phyloP scores from a whole-genome alignment of 2,888 invertebrate species.

The Pterostichus niger region DNA sequence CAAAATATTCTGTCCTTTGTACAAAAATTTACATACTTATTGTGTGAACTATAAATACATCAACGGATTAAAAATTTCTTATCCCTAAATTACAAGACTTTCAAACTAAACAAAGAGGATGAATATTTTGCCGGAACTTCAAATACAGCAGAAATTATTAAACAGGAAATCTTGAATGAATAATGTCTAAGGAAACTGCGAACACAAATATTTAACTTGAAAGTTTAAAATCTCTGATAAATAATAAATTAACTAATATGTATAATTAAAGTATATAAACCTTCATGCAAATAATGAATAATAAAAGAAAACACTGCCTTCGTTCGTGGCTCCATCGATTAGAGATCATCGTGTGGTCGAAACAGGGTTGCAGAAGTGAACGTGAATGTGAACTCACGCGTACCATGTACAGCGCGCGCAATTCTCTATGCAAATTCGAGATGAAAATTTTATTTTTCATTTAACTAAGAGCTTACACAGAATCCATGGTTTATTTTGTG shows the following conservation, averaged over 20 bases:
- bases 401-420: not conserved
- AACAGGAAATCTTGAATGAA: slow-evolving; percentile 26
- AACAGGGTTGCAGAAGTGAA: not conserved
- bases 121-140: not conserved
- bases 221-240: not conserved
- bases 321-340: slow-evolving; percentile 15
- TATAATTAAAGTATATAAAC: not conserved
- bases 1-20: slow-evolving; percentile 15
- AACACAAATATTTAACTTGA: not conserved
- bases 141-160: slow-evolving; percentile 11
- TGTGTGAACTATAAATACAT: slow-evolving; percentile 7
- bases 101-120: not conserved
- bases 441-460: slow-evolving; percentile 63
- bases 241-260: not conserved
- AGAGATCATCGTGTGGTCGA: slow-evolving; percentile 37
- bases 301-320: not conserved
- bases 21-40: slow-evolving; percentile 26
- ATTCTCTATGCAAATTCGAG: slow-evolving; percentile 52
- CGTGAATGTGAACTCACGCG: slow-evolving; percentile 1
- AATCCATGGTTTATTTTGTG: slow-evolving; percentile 21
- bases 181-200: not conserved
- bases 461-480: slow-evolving; percentile 46
- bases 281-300: not conserved
- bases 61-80: slow-evolving; percentile 6
- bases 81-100: slow-evolving; percentile 42